Base-by-base conservation (phyloP, 2,113 vertebrate genomes). In the Indicator indicator region DNA sequence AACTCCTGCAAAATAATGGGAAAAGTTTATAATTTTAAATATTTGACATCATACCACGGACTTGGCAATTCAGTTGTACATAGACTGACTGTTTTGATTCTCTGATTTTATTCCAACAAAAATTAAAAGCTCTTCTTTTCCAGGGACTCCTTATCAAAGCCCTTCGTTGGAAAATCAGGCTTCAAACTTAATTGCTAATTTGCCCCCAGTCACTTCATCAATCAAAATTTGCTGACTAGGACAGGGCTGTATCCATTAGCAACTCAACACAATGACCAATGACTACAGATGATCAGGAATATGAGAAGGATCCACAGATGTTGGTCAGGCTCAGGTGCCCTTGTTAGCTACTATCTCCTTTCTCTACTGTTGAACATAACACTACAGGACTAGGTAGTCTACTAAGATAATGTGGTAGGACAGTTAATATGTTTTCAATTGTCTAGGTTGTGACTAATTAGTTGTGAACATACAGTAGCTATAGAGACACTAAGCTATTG, bases 1-100 rank as follows among this genome's bases (percentile, higher is more conserved):
- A 90, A 76, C 86, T 82, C 58, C 96, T 87, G 64, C 33, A 83
- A 94, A 87, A 70, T 26, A 71, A 38, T 13, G 79, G 86, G 84
- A 88, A 60, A 89, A 85, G 48, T 81, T 95, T 72, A 87, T 54
- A 84, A 82, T 78, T 71, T 64, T 91, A 86, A 90, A 90, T 95
- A 92, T 71, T 95, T 96, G 86, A 94, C 88, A 83, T 88, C 16
- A 50, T 63, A 77, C 48, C 28, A 92, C 74, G 76, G 59, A 28
- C 64, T 95, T 95, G 70, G 76, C 64, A 90, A 87, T 90, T 95
- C 87, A 83, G 38, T 70, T 81, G 76, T 44, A 82, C 65, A 27
- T 79, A 93, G 92, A 89, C 44, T 36, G 69, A 55, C 50, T 56
- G 19, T 28, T 24, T 32, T 5, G 7, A 70, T 64, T 52, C 60